Percentiles rank a stretch among this genome's conserved stretches.
phyloP scores from a whole-genome alignment of 2,888 invertebrate species.

The Parasteatoda lunata region DNA sequence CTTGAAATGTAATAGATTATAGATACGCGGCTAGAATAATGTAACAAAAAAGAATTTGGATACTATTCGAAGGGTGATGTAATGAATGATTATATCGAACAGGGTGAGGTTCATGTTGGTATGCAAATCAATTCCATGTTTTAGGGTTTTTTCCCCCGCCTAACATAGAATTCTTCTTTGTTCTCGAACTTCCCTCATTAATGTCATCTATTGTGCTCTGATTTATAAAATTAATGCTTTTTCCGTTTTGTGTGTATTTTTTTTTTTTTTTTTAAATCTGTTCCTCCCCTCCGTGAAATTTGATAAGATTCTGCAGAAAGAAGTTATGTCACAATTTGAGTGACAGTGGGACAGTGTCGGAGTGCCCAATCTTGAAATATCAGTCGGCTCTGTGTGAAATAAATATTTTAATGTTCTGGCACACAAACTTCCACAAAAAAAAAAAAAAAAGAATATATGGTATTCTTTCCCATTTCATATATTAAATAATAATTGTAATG shows the following conservation, averaged over 20 bases:
- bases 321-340: no score
- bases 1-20: slow-evolving; percentile 60
- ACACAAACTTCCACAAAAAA: no score
- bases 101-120: slow-evolving; percentile 8
- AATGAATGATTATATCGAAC: slow-evolving; percentile 26
- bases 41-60: slow-evolving; percentile 5
- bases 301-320: no score
- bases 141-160: neutral
- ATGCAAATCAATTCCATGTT: slow-evolving; percentile 36
- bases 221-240: slow-evolving; percentile 28
- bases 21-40: slow-evolving; percentile 53
- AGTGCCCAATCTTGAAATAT: no score
- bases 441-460: no score
- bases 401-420: no score
- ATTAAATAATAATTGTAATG: no score
- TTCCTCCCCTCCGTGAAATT: slow-evolving; percentile 2
- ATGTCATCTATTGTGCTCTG: slow-evolving; percentile 17
- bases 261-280: neutral
- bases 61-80: slow-evolving; percentile 1
- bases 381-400: no score
- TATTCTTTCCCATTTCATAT: no score
- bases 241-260: neutral
- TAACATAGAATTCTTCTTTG: slow-evolving; percentile 20
- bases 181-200: slow-evolving; percentile 4
- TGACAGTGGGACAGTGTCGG: no score